Percentiles rank a stretch among this genome's conserved stretches.
Evolutionary conservation across 1,140 invertebrate species (phyloP).

Genomic region (Littorina saxatilis): DNA sequence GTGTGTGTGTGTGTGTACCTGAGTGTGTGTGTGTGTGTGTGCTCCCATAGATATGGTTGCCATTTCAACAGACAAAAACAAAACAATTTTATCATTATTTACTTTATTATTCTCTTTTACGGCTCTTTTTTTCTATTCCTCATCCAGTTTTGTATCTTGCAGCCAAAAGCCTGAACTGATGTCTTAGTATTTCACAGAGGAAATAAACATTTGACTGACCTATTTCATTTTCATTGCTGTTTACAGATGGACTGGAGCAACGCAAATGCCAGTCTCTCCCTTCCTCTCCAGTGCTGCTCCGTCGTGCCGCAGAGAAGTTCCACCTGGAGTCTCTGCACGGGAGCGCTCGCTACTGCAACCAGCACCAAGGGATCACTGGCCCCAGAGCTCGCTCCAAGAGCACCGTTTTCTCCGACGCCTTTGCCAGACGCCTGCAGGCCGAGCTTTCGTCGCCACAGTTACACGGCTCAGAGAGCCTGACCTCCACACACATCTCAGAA

Average conservation of each 20-base stretch:
- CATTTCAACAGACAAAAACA: too few relatives aligned
- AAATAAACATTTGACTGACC: too few relatives aligned
- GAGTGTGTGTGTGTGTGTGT: too few relatives aligned
- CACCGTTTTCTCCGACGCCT: conserved; percentile 56
- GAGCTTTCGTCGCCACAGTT: conserved; percentile 39
- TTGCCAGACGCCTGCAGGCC: conserved; percentile 54
- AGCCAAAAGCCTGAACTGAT: too few relatives aligned
- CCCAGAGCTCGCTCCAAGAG: conserved; percentile 58
- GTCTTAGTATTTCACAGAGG: too few relatives aligned
- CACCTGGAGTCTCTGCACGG: conserved; percentile 70
- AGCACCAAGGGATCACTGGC: conserved; percentile 14
- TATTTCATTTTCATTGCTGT: too few relatives aligned
- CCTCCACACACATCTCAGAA: conserved; percentile 5
- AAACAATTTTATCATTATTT: too few relatives aligned
- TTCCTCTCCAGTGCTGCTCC: conserved; percentile 66
- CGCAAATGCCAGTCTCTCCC: conserved; percentile 67
- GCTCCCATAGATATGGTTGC: too few relatives aligned
- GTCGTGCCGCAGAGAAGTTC: conserved; percentile 67
- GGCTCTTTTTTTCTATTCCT: too few relatives aligned
- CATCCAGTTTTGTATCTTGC: too few relatives aligned
- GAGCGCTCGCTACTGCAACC: conserved; percentile 47
- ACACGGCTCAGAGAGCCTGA: background rate
- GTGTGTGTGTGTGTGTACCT: too few relatives aligned
- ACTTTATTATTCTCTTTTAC: too few relatives aligned
- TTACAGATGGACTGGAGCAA: conserved; percentile 12